phyloP scores from a whole-genome alignment of 1,140 invertebrate species.

The Drosophila ambigua region DNA sequence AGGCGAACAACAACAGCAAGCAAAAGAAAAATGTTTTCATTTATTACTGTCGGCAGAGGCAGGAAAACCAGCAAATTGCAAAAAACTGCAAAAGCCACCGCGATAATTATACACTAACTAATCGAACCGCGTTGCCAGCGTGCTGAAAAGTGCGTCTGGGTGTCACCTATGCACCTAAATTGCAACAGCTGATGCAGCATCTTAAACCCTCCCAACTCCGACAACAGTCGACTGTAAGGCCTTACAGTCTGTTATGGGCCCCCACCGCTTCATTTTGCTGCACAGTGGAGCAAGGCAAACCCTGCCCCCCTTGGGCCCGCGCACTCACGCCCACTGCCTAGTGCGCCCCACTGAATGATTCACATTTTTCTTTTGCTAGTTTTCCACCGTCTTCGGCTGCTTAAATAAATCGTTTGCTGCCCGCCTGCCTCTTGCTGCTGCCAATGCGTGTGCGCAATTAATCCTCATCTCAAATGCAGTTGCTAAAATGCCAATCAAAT shows the following conservation, averaged over 20 bases:
- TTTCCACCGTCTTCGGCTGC: constrained; percentile 36
- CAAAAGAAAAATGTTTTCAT: constrained; percentile 79
- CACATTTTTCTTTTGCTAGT: constrained; percentile 71
- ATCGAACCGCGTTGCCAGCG: constrained; percentile 17
- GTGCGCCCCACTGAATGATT: constrained; percentile 69
- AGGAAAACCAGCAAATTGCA: constrained; percentile 58
- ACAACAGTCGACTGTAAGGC: constrained; percentile 44
- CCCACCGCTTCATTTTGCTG: constrained; percentile 19
- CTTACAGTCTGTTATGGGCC: constrained; percentile 60
- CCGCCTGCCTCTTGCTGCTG: constrained; percentile 34
- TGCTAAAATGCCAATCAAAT: constrained; percentile 65
- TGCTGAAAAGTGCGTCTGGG: constrained; percentile 57
- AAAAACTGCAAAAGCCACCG: constrained; percentile 29
- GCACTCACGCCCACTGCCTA: constrained; percentile 43
- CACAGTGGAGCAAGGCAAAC: constrained; percentile 12
- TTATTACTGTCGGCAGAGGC: constrained; percentile 49
- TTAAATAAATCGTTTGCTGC: constrained; percentile 22
- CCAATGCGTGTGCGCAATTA: constrained; percentile 76
- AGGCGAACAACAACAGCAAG: constrained; percentile 63
- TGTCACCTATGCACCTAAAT: constrained; percentile 51
- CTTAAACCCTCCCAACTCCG: constrained; percentile 22
- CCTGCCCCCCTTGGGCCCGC: constrained; percentile 27
- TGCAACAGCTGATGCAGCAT: constrained; percentile 74
- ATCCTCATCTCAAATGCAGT: constrained; percentile 62
- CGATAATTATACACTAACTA: constrained; percentile 59